Conservation (phyloP, 2,797 vertebrate genomes). For the Urocyon cinereoargenteus region DNA sequence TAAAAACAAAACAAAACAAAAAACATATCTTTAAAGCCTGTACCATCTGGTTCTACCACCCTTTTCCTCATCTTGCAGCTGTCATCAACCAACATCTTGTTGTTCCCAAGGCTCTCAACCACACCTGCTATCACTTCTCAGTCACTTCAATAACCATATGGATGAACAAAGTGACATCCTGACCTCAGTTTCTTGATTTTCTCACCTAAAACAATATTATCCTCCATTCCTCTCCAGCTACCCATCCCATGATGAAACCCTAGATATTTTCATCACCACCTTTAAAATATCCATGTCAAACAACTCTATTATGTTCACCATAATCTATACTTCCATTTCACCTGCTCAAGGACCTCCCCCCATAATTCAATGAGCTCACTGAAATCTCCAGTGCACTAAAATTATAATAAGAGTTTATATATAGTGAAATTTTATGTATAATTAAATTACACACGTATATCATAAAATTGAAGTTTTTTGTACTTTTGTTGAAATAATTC, state of each 20-base stretch:
- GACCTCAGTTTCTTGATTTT: not conserved
- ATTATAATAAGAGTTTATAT: not conserved
- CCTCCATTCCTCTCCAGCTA: not conserved
- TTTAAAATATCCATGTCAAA: not conserved
- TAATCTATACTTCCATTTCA: not conserved
- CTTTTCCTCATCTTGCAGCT: not conserved
- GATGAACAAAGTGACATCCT: not conserved
- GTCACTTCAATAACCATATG: not conserved
- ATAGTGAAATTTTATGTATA: not conserved
- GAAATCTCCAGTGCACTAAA: not conserved
- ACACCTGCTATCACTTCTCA: not conserved
- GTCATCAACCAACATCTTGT: not conserved
- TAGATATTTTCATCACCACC: not conserved
- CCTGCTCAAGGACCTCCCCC: not conserved
- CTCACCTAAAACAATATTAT: not conserved
- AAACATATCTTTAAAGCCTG: not conserved
- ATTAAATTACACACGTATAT: not conserved
- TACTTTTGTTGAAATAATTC: slow-evolving; percentile 35
- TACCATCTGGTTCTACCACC: not conserved
- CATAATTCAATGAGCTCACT: not conserved
- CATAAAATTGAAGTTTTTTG: not conserved
- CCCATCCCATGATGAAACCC: not conserved
- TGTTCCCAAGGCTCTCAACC: not conserved
- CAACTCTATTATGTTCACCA: not conserved
- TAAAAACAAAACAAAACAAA: not conserved